Conservation (phyloP, 2,797 vertebrate genomes). For the Mergus octosetaceus region DNA sequence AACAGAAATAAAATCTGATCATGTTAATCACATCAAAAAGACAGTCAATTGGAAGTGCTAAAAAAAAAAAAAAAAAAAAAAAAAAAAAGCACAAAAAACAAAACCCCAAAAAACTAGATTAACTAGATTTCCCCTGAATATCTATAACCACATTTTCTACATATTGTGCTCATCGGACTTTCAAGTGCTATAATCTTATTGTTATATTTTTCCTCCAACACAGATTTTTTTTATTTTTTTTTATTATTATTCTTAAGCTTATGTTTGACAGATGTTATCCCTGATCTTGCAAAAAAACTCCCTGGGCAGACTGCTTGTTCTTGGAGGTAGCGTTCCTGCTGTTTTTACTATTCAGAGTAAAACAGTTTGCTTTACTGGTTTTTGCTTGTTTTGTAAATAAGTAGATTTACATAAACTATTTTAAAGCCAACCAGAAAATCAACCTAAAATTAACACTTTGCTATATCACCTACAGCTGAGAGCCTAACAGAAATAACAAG, state of each 20-base stretch:
- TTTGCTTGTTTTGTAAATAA: not conserved
- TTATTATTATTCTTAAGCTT: not conserved
- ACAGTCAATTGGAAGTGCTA: not conserved
- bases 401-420: not conserved
- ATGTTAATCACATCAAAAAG: not conserved
- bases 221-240: not conserved
- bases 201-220: not conserved
- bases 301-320: not conserved
- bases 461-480: not conserved
- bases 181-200: not conserved
- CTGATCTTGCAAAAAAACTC: not conserved
- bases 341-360: not conserved
- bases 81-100: not conserved
- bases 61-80: not conserved
- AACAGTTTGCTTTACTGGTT: not conserved
- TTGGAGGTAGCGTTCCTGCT: not conserved
- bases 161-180: not conserved
- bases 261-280: not conserved
- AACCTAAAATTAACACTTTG: not conserved
- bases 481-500: not conserved
- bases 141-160: not conserved
- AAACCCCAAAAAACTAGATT: no score
- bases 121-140: not conserved
- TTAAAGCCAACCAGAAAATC: conserved; percentile 1
- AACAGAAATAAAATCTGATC: not conserved